phyloP scores from a whole-genome alignment of 1,140 invertebrate species.

The Cotesia typhae region DNA sequence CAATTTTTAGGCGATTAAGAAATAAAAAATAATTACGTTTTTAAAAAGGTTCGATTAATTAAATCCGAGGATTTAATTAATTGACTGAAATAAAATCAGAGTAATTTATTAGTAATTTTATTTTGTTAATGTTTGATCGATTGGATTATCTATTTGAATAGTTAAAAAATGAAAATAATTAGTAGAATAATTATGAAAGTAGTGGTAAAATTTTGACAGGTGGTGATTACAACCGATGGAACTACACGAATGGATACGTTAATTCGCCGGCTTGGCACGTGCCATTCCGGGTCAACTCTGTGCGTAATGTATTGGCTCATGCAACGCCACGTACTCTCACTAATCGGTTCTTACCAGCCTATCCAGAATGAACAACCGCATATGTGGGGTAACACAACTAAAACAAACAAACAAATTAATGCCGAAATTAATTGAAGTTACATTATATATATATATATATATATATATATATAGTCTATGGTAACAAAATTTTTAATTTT shows the following conservation, averaged over 20 bases:
- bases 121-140: constrained; percentile 12
- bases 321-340: constrained; percentile 64
- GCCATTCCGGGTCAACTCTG: constrained; percentile 62
- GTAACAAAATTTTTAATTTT: too few species aligned
- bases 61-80: not conserved
- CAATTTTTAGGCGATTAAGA: constrained; percentile 32
- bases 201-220: constrained; percentile 60
- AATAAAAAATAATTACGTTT: not conserved
- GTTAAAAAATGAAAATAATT: not conserved
- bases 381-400: constrained; percentile 29
- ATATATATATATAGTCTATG: too few species aligned
- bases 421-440: not conserved
- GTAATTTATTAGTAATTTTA: constrained; percentile 3
- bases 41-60: not conserved
- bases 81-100: not conserved
- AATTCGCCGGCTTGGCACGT: constrained; percentile 66
- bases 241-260: constrained; percentile 64
- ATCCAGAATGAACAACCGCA: constrained; percentile 51
- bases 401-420: constrained; percentile 22
- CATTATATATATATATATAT: too few species aligned
- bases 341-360: constrained; percentile 65
- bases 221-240: constrained; percentile 65
- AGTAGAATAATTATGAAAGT: constrained; percentile 39
- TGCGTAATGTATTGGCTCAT: constrained; percentile 67
- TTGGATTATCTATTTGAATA: not conserved